Conservation (phyloP, 2,797 vertebrate species). For the Amblyraja radiata region DNA sequence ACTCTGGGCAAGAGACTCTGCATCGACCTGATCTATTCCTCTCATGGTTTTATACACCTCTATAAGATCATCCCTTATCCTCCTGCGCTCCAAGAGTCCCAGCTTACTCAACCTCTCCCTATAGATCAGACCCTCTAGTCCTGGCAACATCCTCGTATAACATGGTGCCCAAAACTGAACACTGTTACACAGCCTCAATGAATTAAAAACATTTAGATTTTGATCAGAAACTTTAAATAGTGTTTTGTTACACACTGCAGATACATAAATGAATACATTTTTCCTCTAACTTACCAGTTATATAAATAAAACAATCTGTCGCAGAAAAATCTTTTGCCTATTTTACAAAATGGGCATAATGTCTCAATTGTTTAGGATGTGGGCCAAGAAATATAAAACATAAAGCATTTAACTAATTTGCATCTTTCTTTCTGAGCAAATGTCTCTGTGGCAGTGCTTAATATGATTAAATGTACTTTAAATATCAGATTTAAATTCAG, state of each 20-base stretch:
- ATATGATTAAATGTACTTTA: neutral
- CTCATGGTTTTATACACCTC: no score
- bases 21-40: no score
- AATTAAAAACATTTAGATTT: neutral
- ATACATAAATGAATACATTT: neutral
- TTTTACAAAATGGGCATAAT: neutral
- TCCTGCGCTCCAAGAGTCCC: no score
- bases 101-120: no score
- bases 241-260: neutral
- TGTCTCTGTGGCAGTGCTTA: neutral
- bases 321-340: neutral
- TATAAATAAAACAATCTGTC: neutral
- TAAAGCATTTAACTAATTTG: conserved; percentile 1
- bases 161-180: no score
- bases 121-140: no score
- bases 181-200: neutral
- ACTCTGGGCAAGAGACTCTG: no score
- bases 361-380: neutral
- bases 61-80: no score
- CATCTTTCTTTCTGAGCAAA: neutral
- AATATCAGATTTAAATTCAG: conserved; percentile 19
- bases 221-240: neutral
- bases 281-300: neutral
- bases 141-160: no score
- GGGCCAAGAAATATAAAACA: conserved; percentile 12